Percentiles rank a stretch among this genome's conserved stretches.
These are phyloP conservation scores for Dryadula phaetusa DNA, from an alignment of 2,888 invertebrate genomes.

Conservation along the genomic window DNA sequence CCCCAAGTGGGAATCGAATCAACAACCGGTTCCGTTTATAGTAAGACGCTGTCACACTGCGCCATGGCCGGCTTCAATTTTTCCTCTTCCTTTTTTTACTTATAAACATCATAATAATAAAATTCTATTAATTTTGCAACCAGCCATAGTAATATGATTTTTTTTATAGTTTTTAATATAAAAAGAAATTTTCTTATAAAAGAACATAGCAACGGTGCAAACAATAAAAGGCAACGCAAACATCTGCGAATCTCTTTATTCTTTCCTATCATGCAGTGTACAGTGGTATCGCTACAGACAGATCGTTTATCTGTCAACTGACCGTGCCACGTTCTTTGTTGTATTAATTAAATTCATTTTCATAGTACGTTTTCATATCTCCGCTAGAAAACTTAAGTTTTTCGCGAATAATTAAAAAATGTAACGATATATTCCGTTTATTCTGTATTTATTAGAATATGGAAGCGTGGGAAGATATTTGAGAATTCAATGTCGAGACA, in stretches of 20 bases:
- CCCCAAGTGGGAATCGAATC: no score
- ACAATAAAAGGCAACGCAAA: constrained; percentile 12
- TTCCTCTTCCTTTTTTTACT: no score
- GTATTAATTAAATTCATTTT: constrained; percentile 20
- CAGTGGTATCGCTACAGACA: not conserved
- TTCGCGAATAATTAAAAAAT: not conserved
- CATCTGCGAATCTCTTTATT: constrained; percentile 10
- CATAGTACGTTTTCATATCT: constrained; percentile 4
- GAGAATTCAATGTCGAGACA: no score
- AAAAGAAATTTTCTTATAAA: not conserved
- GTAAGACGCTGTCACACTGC: no score
- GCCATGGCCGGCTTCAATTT: no score
- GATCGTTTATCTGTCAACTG: constrained; percentile 19
- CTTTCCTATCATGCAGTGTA: constrained; percentile 1
- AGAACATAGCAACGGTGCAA: constrained; percentile 1
- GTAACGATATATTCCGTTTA: no score
- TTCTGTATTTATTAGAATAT: no score
- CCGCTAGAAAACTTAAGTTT: not conserved
- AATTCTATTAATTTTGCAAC: no score
- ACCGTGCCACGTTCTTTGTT: constrained; percentile 12
- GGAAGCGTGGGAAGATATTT: no score
- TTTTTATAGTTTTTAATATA: not conserved
- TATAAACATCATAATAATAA: no score
- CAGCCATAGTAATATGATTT: no score
- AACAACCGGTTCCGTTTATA: no score